Evolutionary conservation across 2,797 vertebrate species (phyloP), one percentile per base, ranked within the genome.

Genomic region (Rhinatrema bivittatum): DNA sequence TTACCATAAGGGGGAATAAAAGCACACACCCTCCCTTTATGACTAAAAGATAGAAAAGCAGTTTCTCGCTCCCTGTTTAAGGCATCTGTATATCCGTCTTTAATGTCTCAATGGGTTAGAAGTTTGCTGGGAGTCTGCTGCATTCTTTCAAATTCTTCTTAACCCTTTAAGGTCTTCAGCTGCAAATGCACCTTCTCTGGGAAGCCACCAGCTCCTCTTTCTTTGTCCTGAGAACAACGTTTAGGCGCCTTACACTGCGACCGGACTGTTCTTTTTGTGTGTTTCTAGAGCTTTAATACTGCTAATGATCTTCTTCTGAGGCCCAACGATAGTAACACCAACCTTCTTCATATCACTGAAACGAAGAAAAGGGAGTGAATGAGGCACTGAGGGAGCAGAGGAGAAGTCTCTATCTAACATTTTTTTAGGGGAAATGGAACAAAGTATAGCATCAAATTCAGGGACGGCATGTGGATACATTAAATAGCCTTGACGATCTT

Each of bases 231-330:
- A 70, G 52, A 45, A 39, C 41, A 29, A 33, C 38, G 5, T 59
- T 65, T 67, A 22, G 53, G 47, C 43, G 50, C 30, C 64, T 84
- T 86, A 98, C 74, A 98, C 93, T 36, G 93, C 91, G 76, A 97
- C 94, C 10, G 95, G 94, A 60, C 81, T 75, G 38, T 87, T 95
- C 86, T 93, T 98, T 55, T 87, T 86, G 69, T 93, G 88, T 41
- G 87, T 89, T 84, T 98, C 95, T 66, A 97, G 87, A 75, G 85
- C 79, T 88, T 93, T 95, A 75, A 98, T 88, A 73, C 91, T 94
- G 82, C 90, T 96, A 75, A 97, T 82, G 43, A 98, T 88, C 80
- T 96, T 97, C 82, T 96, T 98, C 45, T 94, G 92, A 57, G 93
- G 87, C 53, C 92, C 93, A 55, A 92, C 85, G 53, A 98, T 88